These are phyloP conservation scores for Prinia subflava DNA, from an alignment of 2,113 vertebrate genomes.

Conservation along the genomic window DNA sequence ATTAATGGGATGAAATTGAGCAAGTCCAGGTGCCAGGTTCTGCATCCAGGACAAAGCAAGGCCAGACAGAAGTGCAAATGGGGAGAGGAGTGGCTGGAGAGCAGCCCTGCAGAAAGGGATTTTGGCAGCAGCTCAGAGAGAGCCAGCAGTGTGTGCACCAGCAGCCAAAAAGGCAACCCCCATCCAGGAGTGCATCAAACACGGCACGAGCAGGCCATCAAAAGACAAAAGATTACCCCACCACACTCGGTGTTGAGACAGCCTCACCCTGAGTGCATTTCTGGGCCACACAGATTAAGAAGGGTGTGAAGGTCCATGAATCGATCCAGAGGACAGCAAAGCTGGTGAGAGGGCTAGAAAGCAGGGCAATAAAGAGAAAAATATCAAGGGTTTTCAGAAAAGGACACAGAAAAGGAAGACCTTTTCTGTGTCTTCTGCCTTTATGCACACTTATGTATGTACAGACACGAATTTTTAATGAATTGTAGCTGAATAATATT, in stretches of 20 bases:
- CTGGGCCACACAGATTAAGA: background rate
- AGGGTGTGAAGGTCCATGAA: background rate
- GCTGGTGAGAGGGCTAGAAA: background rate
- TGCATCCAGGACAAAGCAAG: background rate
- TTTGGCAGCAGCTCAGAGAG: background rate
- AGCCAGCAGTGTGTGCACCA: background rate
- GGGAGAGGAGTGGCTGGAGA: background rate
- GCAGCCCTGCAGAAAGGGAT: background rate
- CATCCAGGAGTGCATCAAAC: background rate
- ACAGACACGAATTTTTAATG: background rate
- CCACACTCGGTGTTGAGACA: too few relatives aligned
- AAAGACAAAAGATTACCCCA: background rate
- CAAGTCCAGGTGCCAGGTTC: background rate
- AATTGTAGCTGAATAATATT: background rate
- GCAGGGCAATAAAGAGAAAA: background rate
- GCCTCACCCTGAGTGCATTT: background rate
- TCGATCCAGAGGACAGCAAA: background rate
- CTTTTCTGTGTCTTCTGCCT: background rate
- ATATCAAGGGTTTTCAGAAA: too few relatives aligned
- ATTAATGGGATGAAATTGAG: background rate
- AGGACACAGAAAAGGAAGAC: too few relatives aligned
- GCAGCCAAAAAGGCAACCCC: background rate
- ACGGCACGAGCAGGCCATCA: background rate
- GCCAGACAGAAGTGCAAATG: rapidly evolving
- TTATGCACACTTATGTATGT: background rate